Conservation (phyloP, 2,888 invertebrate species). For the Polydrusus pterygomalis region DNA sequence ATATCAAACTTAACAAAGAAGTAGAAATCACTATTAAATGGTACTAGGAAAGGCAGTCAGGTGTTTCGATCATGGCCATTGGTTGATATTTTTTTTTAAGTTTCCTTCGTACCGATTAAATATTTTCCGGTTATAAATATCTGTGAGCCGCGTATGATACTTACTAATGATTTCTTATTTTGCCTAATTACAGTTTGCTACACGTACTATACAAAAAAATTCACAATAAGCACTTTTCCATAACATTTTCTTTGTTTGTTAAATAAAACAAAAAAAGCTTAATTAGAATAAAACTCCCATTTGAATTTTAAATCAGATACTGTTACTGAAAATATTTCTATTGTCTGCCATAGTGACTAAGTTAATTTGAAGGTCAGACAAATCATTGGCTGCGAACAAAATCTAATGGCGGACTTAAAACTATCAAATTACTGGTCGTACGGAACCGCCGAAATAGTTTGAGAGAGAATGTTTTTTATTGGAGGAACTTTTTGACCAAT, state of each 20-base stretch:
- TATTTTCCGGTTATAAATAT: too few relatives aligned
- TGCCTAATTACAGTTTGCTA: too few relatives aligned
- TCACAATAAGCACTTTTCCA: constrained; percentile 4
- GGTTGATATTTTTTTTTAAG: too few relatives aligned
- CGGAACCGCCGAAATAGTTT: constrained; percentile 42
- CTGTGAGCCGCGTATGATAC: not conserved
- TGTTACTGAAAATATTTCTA: constrained; percentile 54
- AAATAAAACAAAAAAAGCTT: constrained; percentile 27
- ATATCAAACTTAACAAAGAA: too few relatives aligned
- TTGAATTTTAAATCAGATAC: constrained; percentile 50
- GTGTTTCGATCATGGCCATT: too few relatives aligned
- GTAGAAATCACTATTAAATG: too few relatives aligned
- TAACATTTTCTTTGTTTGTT: constrained; percentile 15
- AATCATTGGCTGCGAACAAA: constrained; percentile 49
- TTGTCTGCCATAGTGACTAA: constrained; percentile 52
- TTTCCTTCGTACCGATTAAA: too few relatives aligned
- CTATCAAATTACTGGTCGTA: constrained; percentile 50
- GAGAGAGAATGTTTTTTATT: constrained; percentile 39
- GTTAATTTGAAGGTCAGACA: constrained; percentile 47
- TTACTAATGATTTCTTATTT: too few relatives aligned
- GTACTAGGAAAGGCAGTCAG: too few relatives aligned
- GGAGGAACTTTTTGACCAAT: constrained; percentile 32
- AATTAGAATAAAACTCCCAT: constrained; percentile 38
- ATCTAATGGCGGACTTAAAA: constrained; percentile 53
- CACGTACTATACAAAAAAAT: too few relatives aligned